Conservation (phyloP, 1,140 invertebrate genomes). For the Coptotermes formosanus region DNA sequence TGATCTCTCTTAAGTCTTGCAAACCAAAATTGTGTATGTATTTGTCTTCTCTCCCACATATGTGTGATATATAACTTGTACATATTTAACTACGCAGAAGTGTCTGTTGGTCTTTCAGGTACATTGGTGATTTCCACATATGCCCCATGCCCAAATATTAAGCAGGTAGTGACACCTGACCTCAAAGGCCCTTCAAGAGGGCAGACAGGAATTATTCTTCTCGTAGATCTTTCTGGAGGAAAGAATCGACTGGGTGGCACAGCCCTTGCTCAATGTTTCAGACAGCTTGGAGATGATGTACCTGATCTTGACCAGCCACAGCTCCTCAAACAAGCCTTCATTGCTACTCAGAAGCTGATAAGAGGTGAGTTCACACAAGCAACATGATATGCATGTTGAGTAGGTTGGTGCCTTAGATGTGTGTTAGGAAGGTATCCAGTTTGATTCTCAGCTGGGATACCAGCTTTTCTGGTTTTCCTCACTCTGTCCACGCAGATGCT, state of each 20-base stretch:
- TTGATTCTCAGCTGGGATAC: no score
- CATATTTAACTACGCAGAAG: no score
- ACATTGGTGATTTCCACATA: conserved; percentile 94
- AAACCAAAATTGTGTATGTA: no score
- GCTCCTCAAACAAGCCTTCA: conserved; percentile 72
- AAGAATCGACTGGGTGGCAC: conserved; percentile 81
- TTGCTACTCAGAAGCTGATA: conserved; percentile 78
- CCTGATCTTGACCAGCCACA: conserved; percentile 77
- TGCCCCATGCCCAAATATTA: conserved; percentile 88
- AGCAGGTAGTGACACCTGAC: conserved; percentile 77
- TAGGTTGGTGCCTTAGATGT: no score
- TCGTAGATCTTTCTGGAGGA: conserved; percentile 66
- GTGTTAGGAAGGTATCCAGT: no score
- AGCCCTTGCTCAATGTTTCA: conserved; percentile 86
- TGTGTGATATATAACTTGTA: no score
- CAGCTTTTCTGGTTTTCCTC: no score
- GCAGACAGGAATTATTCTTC: conserved; percentile 58
- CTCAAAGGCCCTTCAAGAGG: conserved; percentile 66
- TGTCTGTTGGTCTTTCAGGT: conserved; percentile 47
- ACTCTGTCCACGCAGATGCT: no score
- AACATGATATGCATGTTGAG: neutral
- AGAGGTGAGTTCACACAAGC: conserved; percentile 52
- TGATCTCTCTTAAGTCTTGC: no score
- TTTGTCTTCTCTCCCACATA: no score
- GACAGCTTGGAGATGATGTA: conserved; percentile 75